A percentile compares a stretch with the other conserved stretches of the same genome.
phyloP scores from a whole-genome alignment of 2,888 invertebrate genomes.

The Linyphia triangularis region DNA sequence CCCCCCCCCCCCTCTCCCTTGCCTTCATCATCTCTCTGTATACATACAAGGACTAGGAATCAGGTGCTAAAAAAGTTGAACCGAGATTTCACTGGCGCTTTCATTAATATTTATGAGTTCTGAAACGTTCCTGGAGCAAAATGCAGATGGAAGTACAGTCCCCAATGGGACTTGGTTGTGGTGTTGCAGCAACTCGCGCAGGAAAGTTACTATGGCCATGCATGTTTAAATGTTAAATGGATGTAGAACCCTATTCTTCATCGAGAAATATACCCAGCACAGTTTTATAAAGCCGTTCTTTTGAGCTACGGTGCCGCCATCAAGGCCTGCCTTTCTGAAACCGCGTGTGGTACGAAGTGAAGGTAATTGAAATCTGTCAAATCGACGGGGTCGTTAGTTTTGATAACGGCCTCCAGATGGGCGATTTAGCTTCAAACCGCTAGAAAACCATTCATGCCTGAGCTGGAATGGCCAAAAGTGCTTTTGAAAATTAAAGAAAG shows the following conservation, averaged over 20 bases:
- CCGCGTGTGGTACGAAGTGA: neutral
- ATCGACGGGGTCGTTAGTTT: conserved; percentile 11
- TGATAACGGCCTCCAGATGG: neutral
- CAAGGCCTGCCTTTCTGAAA: neutral
- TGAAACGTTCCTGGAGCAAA: conserved; percentile 14
- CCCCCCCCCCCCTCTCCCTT: neutral
- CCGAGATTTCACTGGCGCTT: conserved; percentile 52
- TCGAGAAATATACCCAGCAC: neutral
- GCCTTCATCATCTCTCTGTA: neutral
- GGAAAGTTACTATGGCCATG: conserved; percentile 8
- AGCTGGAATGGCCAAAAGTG: neutral
- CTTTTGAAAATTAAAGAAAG: neutral
- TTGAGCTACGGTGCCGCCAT: too few species aligned
- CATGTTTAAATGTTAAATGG: conserved; percentile 38
- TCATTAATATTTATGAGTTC: conserved; percentile 67
- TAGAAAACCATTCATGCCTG: neutral
- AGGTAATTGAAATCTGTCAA: conserved; percentile 11
- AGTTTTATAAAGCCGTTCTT: neutral
- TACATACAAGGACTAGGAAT: neutral
- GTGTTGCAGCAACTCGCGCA: neutral
- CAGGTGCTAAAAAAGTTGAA: conserved; percentile 64
- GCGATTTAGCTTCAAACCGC: neutral
- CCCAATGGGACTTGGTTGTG: conserved; percentile 20
- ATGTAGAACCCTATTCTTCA: conserved; percentile 16
- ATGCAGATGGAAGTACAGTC: conserved; percentile 24